Evolutionary conservation across 2,888 invertebrate genomes (phyloP), one percentile per base, ranked within the genome.

Genomic region (Priocnemis perturbator): DNA sequence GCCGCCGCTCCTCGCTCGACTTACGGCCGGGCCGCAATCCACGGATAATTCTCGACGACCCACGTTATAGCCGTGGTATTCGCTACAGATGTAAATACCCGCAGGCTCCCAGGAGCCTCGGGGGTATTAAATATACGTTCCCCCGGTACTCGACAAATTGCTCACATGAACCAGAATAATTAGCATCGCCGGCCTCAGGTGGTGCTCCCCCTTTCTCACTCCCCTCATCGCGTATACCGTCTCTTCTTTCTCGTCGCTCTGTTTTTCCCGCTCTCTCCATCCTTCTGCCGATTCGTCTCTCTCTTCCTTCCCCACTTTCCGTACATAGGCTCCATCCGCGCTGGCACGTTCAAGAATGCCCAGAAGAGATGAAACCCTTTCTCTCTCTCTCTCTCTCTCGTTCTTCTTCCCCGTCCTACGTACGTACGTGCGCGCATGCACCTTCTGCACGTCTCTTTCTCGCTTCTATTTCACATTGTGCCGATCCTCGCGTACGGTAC

Each of bases 81-180:
- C 81, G 81, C 82, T 76, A 78, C 78, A 82, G 86, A 86, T 86
- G 86, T 85, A 87, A 87, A 86, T 87, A 87, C 79, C 87, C 82
- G 71, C 78, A 77, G 83, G 83, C 75, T 73, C 75, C 68, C 62
- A 71, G 74, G 73, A 75, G 79, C 76, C 81, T 75, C 76, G 71
- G 56, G 80, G 79, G 78, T 83, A 86, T 85, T 87, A 84, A 87
- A 87, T 82, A 83, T 82, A 83, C 81, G 83, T 82, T 84, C 80
- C 76, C 74, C 76, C 71, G 73, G 78, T 81, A 76, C 81, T 76
- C 85, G 86, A 87, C 87, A 86, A 87, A 87, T 87, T 87, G 86
- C 87, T 83, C 83, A 79, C 83, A 84, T 86, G 84, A 84, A 81
- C 85, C 85, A 85, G 85, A 87, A 87, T 87, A 87, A 87, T 87